phyloP scores from a whole-genome alignment of 1,140 invertebrate species.

The Saccostrea cuccullata region DNA sequence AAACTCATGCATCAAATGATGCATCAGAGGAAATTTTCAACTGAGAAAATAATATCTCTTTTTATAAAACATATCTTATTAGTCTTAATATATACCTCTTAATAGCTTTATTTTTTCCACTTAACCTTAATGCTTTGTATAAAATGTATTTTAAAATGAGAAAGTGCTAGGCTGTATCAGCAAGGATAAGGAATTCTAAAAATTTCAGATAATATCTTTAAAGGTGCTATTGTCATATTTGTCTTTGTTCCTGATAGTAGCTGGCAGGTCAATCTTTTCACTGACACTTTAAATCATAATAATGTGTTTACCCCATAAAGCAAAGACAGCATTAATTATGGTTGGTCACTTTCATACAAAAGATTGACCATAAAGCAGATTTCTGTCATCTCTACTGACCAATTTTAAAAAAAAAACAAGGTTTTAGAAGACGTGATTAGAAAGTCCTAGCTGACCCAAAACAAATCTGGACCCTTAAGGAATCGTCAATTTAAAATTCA shows the following conservation, averaged over 20 bases:
- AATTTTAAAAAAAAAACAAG: neutral
- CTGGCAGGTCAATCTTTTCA: constrained; percentile 32
- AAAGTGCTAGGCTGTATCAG: neutral
- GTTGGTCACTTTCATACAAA: constrained; percentile 16
- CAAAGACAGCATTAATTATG: neutral
- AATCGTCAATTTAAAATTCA: no score
- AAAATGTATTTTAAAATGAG: neutral
- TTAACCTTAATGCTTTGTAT: neutral
- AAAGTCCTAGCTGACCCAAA: neutral
- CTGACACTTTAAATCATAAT: constrained; percentile 8
- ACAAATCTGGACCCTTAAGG: no score
- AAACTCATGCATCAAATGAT: no score
- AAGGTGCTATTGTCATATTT: constrained; percentile 28
- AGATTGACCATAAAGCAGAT: neutral
- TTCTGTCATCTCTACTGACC: neutral
- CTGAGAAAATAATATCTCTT: no score
- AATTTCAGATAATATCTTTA: constrained; percentile 18
- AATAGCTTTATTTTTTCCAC: neutral
- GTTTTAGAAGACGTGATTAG: neutral
- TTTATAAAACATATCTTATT: no score
- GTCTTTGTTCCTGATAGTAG: neutral
- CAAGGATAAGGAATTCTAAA: constrained; percentile 18
- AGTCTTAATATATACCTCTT: no score
- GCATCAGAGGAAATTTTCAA: no score
- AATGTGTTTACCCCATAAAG: constrained; percentile 11